These are phyloP conservation scores for Tetragonula carbonaria DNA, from an alignment of 2,888 invertebrate species.

Conservation along the genomic window DNA sequence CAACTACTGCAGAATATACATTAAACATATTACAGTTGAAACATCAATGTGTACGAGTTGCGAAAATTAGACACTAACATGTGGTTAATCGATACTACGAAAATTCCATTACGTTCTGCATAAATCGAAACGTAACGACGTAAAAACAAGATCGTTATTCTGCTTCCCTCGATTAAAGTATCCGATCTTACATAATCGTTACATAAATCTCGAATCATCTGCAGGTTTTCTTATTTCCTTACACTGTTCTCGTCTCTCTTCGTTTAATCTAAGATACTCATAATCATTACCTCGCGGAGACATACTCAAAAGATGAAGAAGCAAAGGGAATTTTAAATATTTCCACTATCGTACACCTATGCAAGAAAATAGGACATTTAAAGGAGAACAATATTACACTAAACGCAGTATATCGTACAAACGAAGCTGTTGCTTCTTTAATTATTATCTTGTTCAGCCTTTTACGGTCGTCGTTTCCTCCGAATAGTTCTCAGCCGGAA, in stretches of 20 bases:
- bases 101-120: no score
- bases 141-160: neutral
- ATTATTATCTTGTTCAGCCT: neutral
- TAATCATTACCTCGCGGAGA: neutral
- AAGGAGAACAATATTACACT: rapidly evolving
- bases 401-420: neutral
- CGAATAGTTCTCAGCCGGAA: conserved; percentile 4
- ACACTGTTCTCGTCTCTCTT: neutral
- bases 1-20: neutral
- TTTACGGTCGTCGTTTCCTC: neutral
- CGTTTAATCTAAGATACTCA: neutral
- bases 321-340: neutral
- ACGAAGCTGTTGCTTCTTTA: no score
- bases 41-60: neutral
- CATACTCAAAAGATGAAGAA: no score
- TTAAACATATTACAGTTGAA: neutral
- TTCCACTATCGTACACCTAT: neutral
- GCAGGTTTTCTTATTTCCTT: rapidly evolving
- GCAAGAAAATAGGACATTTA: neutral
- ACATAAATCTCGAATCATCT: neutral
- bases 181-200: neutral
- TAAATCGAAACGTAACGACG: no score
- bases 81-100: neutral
- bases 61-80: neutral
- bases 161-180: neutral